These are phyloP conservation scores for Yponomeuta malinellus DNA, from an alignment of 2,888 invertebrate species.

Conservation along the genomic window DNA sequence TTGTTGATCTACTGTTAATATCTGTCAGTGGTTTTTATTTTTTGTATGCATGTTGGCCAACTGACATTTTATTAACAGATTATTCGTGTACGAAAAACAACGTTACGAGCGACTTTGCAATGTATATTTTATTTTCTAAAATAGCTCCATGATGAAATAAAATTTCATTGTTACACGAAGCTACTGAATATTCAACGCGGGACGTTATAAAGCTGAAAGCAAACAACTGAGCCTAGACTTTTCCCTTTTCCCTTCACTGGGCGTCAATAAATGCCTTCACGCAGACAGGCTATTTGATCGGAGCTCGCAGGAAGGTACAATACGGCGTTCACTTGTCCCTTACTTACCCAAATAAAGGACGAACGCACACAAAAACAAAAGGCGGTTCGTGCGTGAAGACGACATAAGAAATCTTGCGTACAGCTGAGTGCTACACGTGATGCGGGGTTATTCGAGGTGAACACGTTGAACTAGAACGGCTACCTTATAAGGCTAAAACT, in stretches of 20 bases:
- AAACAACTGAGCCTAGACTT: not conserved
- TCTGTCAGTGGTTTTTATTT: too few species aligned
- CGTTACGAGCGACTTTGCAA: too few species aligned
- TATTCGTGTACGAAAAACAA: too few species aligned
- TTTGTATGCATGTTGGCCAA: too few species aligned
- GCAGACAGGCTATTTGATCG: not conserved
- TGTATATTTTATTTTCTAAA: too few species aligned
- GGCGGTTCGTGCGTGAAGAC: not conserved
- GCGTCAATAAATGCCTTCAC: not conserved
- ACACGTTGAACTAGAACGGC: too few species aligned
- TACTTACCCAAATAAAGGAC: not conserved
- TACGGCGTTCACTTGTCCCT: not conserved
- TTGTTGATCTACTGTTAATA: too few species aligned
- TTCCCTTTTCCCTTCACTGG: not conserved
- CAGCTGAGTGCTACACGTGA: slow-evolving; percentile 7
- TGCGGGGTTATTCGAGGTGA: not conserved
- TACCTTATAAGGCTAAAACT: too few species aligned
- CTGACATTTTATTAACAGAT: too few species aligned
- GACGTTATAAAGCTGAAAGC: not conserved
- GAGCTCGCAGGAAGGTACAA: not conserved
- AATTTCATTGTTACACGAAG: too few species aligned
- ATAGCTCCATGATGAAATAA: too few species aligned
- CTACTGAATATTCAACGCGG: too few species aligned
- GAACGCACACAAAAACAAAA: not conserved
- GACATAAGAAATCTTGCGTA: not conserved